Percentiles rank a stretch among this genome's conserved stretches.
These are phyloP conservation scores for Tinamus guttatus DNA, from an alignment of 2,113 vertebrate genomes.

Conservation along the genomic window DNA sequence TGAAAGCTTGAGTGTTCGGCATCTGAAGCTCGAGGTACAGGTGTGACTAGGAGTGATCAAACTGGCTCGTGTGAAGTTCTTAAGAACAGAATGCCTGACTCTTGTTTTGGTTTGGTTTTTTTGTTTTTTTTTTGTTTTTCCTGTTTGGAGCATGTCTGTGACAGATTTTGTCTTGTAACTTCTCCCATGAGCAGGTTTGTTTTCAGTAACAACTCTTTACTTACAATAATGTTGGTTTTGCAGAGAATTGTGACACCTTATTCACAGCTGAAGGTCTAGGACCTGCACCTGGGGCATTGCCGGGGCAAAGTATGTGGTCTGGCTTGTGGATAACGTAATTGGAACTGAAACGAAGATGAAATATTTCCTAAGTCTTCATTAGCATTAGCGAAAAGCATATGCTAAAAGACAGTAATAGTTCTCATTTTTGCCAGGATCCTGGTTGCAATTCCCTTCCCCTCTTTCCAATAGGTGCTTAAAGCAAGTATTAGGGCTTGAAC, in stretches of 20 bases:
- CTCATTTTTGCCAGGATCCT: background rate
- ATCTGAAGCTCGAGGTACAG: conserved; percentile 39
- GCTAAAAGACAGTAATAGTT: background rate
- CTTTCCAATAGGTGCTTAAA: background rate
- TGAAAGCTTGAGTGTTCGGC: conserved; percentile 8
- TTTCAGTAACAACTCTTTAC: conserved; percentile 55
- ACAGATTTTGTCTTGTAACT: conserved; percentile 38
- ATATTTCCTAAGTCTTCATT: background rate
- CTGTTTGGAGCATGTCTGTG: conserved; percentile 49
- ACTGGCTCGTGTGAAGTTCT: conserved; percentile 9
- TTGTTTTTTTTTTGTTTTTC: background rate
- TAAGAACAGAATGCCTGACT: conserved; percentile 47
- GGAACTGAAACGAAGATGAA: background rate
- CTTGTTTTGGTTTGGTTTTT: too few species aligned
- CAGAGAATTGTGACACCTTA: background rate
- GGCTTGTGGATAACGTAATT: background rate
- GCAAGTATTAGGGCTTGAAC: background rate
- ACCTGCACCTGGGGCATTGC: conserved; percentile 19
- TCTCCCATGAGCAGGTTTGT: conserved; percentile 53
- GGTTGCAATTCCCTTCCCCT: background rate
- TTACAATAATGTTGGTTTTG: conserved; percentile 39
- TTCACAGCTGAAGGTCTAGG: conserved; percentile 38
- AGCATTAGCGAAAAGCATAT: background rate
- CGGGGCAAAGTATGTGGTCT: background rate
- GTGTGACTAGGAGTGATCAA: conserved; percentile 4